Evolutionary conservation across 2,888 invertebrate genomes (phyloP).

Genomic region (Eupeodes luniger): DNA sequence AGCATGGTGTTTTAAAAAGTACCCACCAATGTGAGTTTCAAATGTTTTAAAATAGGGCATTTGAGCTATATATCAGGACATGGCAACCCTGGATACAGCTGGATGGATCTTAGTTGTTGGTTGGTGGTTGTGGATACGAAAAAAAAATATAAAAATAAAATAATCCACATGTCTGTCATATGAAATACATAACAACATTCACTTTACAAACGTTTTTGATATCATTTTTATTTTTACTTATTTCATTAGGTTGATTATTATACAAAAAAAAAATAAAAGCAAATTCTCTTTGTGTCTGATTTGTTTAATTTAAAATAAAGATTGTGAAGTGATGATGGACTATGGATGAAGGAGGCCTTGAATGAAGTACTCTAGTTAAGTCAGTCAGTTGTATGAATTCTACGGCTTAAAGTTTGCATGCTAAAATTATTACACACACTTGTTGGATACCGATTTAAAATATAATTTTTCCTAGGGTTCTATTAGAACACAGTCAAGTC

Average conservation of each 20-base stretch:
- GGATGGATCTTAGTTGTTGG: no score
- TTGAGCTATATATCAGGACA: no score
- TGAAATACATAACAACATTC: background rate
- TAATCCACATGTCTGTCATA: conserved; percentile 18
- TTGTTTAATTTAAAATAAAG: background rate
- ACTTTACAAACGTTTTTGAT: background rate
- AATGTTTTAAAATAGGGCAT: no score
- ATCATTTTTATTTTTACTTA: background rate
- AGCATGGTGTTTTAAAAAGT: no score
- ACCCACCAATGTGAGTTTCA: no score
- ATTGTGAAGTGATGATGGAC: background rate
- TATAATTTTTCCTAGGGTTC: background rate
- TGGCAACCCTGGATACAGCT: no score
- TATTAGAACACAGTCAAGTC: background rate
- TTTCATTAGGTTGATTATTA: background rate
- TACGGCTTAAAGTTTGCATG: background rate
- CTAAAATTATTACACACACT: background rate
- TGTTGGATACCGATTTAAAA: background rate
- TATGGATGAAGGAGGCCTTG: background rate
- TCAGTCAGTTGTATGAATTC: background rate
- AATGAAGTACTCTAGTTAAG: no score
- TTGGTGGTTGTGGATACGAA: background rate
- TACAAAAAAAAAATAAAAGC: no score
- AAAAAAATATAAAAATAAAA: background rate
- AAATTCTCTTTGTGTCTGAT: conserved; percentile 22